phyloP scores from a whole-genome alignment of 2,797 vertebrate species.

The Graptemys geographica region DNA sequence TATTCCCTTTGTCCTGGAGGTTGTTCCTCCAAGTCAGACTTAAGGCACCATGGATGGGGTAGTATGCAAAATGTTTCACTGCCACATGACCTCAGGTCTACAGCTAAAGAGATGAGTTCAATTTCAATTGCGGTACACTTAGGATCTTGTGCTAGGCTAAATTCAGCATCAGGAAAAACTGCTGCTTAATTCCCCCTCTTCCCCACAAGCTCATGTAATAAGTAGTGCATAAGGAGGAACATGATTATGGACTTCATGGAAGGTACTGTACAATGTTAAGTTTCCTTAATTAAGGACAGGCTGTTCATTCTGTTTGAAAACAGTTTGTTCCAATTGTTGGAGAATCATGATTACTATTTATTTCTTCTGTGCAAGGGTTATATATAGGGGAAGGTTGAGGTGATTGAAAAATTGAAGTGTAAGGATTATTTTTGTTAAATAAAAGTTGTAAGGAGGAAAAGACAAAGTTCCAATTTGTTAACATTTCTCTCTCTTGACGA shows the following conservation, averaged over 20 bases:
- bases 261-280: neutral
- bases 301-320: neutral
- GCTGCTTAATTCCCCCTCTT: neutral
- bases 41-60: accelerated
- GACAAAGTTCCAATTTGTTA: neutral
- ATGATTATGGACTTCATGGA: neutral
- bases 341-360: constrained; percentile 4
- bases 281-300: constrained; percentile 48
- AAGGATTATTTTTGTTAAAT: constrained; percentile 68
- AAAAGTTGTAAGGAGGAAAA: constrained; percentile 54
- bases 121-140: neutral
- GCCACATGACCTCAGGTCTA: neutral
- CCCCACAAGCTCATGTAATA: neutral
- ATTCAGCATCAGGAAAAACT: neutral
- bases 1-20: neutral
- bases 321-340: constrained; percentile 44
- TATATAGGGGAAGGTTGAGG: neutral
- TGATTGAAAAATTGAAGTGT: constrained; percentile 19
- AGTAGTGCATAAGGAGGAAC: neutral
- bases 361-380: constrained; percentile 26
- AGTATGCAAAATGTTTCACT: accelerated
- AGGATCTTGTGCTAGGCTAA: neutral
- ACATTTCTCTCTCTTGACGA: neutral
- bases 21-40: neutral
- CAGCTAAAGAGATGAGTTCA: neutral